A percentile compares a stretch with the other conserved stretches of the same genome.
phyloP scores from a whole-genome alignment of 2,797 vertebrate genomes.

The Etheostoma nigrum region DNA sequence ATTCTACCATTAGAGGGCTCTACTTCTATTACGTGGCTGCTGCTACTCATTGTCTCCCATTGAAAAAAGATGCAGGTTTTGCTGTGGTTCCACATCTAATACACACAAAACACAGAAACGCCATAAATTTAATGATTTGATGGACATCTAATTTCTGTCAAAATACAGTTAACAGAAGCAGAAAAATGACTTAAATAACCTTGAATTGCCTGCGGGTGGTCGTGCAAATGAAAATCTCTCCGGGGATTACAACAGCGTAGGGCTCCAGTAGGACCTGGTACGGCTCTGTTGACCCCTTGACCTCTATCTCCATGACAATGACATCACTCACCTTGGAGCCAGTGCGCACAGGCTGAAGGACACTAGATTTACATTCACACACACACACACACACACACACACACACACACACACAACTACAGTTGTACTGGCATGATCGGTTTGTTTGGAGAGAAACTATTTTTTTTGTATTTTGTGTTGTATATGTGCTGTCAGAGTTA shows the following conservation, averaged over 20 bases:
- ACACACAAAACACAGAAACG: slow-evolving; percentile 21
- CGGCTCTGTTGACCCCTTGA: slow-evolving; percentile 89
- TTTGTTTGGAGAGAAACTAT: too few relatives aligned
- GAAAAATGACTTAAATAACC: slow-evolving; percentile 74
- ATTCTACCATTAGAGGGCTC: slow-evolving; percentile 88
- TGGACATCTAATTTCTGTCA: neutral
- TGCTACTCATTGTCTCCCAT: slow-evolving; percentile 84
- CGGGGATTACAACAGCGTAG: slow-evolving; percentile 89
- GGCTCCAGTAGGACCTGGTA: slow-evolving; percentile 91
- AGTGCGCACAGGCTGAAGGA: slow-evolving; percentile 55
- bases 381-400: neutral
- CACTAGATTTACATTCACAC: slow-evolving; percentile 48
- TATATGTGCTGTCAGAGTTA: neutral
- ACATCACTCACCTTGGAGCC: slow-evolving; percentile 77
- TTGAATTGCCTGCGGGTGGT: slow-evolving; percentile 86
- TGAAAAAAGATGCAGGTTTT: slow-evolving; percentile 87
- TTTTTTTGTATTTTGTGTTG: neutral
- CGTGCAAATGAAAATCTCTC: slow-evolving; percentile 87
- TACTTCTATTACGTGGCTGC: slow-evolving; percentile 88
- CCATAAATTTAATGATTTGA: neutral
- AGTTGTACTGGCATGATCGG: too few relatives aligned
- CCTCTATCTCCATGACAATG: slow-evolving; percentile 90
- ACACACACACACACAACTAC: too few relatives aligned
- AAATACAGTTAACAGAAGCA: too few relatives aligned
- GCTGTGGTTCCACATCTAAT: slow-evolving; percentile 97